A percentile compares a stretch with the other conserved stretches of the same genome.
phyloP scores from a whole-genome alignment of 2,888 invertebrate species.

The Teleogryllus oceanicus region DNA sequence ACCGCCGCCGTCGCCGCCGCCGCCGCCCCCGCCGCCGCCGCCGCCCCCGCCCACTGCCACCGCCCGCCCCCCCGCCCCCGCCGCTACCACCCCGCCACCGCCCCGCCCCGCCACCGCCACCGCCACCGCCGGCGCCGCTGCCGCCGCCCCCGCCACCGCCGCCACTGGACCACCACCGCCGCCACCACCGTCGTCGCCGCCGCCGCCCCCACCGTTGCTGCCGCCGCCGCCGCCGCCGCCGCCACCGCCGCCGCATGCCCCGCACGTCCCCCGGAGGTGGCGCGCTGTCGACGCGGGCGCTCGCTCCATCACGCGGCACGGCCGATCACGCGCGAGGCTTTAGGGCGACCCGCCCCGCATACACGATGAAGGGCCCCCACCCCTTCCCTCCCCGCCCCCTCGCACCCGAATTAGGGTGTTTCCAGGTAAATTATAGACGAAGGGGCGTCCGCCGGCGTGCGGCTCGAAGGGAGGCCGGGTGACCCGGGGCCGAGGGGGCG shows the following conservation, averaged over 20 bases:
- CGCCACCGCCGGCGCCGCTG: too few relatives aligned
- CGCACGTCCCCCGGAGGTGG: background rate
- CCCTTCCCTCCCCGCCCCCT: background rate
- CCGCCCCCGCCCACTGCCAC: too few relatives aligned
- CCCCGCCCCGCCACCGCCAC: too few relatives aligned
- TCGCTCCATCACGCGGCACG: background rate
- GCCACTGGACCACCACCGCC: too few relatives aligned
- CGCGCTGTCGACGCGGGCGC: background rate
- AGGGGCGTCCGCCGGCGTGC: background rate
- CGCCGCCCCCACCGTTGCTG: background rate
- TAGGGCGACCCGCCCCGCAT: constrained; percentile 6
- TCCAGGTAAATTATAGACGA: background rate
- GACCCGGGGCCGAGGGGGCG: too few relatives aligned
- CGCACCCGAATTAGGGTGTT: background rate
- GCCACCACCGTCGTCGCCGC: background rate
- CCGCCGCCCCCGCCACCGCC: too few relatives aligned
- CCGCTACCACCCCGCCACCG: too few relatives aligned
- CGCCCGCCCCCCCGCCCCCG: too few relatives aligned
- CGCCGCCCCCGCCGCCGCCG: too few relatives aligned
- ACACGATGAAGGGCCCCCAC: background rate
- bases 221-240: background rate
- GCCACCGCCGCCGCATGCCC: background rate
- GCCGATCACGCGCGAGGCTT: background rate
- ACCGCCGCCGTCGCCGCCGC: too few relatives aligned
- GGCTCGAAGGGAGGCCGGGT: too few relatives aligned